phyloP scores from a whole-genome alignment of 1,140 invertebrate species.

The Drosophila pandora region DNA sequence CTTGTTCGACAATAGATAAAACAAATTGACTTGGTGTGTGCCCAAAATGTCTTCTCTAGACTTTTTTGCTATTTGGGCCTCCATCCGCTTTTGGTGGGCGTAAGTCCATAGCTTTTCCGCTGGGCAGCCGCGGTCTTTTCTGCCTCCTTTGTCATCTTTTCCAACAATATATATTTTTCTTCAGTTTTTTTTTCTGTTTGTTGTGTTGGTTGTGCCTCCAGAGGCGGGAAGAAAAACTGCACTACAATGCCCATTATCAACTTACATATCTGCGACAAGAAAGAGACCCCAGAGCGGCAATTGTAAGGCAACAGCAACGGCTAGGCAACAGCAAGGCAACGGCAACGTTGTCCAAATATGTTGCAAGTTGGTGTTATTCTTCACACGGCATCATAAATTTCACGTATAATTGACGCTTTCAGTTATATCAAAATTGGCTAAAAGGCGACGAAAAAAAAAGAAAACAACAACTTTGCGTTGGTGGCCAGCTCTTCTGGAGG shows the following conservation, averaged over 20 bases:
- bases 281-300: constrained; percentile 45
- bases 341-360: constrained; percentile 75
- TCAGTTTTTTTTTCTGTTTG: not conserved
- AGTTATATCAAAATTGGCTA: constrained; percentile 82
- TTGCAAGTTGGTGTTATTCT: constrained; percentile 82
- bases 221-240: constrained; percentile 49
- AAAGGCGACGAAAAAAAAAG: constrained; percentile 55
- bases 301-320: constrained; percentile 26
- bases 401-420: constrained; percentile 83
- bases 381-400: constrained; percentile 83
- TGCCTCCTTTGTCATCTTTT: constrained; percentile 74
- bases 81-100: constrained; percentile 59
- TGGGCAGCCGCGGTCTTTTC: constrained; percentile 36
- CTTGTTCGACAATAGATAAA: constrained; percentile 83
- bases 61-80: constrained; percentile 30
- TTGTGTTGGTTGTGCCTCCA: not conserved
- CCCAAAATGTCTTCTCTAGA: constrained; percentile 81
- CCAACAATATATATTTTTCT: constrained; percentile 4
- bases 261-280: constrained; percentile 62
- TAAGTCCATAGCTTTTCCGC: constrained; percentile 30
- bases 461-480: constrained; percentile 64
- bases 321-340: constrained; percentile 37
- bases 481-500: constrained; percentile 50
- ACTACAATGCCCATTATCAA: constrained; percentile 78
- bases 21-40: constrained; percentile 83